Percentiles rank a stretch among this genome's conserved stretches.
These are phyloP conservation scores for Centroberyx gerrardi DNA, from an alignment of 2,797 vertebrate species.

Conservation along the genomic window DNA sequence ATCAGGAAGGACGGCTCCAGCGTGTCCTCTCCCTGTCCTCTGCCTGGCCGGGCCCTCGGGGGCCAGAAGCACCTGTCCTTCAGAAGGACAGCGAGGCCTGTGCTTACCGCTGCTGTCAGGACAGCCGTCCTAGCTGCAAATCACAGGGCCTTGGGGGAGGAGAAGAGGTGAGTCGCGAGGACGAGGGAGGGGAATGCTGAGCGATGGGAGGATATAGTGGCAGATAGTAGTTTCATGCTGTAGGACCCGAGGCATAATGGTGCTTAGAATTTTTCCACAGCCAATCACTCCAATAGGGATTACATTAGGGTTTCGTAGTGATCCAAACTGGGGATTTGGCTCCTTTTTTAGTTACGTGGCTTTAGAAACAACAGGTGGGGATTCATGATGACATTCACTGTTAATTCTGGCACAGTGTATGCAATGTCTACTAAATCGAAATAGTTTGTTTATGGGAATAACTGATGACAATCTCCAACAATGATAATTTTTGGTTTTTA, in stretches of 20 bases:
- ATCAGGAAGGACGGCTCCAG: slow-evolving; percentile 31
- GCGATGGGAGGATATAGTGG: neutral
- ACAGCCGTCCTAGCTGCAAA: slow-evolving; percentile 45
- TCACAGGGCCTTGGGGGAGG: slow-evolving; percentile 51
- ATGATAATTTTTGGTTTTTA: neutral
- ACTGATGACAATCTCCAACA: neutral
- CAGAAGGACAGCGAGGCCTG: slow-evolving; percentile 56
- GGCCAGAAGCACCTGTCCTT: slow-evolving; percentile 66
- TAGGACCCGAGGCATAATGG: neutral
- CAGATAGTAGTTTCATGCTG: neutral
- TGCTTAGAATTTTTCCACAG: slow-evolving; percentile 1
- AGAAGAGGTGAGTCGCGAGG: slow-evolving; percentile 37
- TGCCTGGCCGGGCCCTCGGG: slow-evolving; percentile 31
- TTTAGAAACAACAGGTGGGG: no score
- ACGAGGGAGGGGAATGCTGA: slow-evolving; percentile 43
- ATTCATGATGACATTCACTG: no score
- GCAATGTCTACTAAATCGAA: no score
- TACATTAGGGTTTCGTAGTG: no score
- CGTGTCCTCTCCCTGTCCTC: slow-evolving; percentile 54
- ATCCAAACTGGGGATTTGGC: neutral
- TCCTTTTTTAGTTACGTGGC: no score
- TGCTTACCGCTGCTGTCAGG: slow-evolving; percentile 65
- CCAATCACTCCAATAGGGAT: no score
- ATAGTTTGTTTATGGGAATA: neutral
- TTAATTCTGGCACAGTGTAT: no score